phyloP scores from a whole-genome alignment of 2,888 invertebrate genomes.

The Agrotis exclamationis region DNA sequence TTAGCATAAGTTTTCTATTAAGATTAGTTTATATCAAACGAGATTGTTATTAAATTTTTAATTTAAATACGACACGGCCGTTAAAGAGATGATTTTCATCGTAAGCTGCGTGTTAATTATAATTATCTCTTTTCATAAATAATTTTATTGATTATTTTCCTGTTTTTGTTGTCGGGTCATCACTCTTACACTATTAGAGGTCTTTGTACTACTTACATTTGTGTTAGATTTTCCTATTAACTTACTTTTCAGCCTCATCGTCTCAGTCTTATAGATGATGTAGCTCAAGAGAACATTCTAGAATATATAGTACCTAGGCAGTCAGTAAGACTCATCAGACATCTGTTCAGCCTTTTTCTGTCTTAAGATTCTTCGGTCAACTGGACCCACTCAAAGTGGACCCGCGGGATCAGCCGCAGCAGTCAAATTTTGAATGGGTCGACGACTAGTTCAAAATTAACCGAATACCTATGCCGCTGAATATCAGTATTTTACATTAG shows the following conservation, averaged over 20 bases:
- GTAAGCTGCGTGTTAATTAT: conserved; percentile 20
- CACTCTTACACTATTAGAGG: neutral
- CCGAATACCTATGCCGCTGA: too few relatives aligned
- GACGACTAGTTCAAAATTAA: too few relatives aligned
- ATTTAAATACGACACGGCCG: conserved; percentile 32
- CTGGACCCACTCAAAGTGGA: too few relatives aligned
- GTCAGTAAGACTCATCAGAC: too few relatives aligned
- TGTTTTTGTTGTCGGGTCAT: conserved; percentile 12
- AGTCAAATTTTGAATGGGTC: too few relatives aligned
- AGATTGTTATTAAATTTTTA: conserved; percentile 33
- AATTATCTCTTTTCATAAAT: conserved; percentile 15
- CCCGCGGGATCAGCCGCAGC: too few relatives aligned
- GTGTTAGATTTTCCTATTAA: neutral
- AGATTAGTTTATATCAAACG: conserved; percentile 37
- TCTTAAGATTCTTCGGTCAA: too few relatives aligned
- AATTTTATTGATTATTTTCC: neutral
- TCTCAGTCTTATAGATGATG: neutral
- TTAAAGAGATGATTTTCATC: conserved; percentile 20
- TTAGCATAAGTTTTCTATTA: conserved; percentile 46
- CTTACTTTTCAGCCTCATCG: too few relatives aligned
- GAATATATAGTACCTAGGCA: too few relatives aligned
- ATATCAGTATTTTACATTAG: too few relatives aligned
- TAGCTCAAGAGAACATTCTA: neutral
- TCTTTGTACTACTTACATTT: neutral
- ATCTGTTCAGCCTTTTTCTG: too few relatives aligned